A percentile compares a stretch with the other conserved stretches of the same genome.
phyloP scores from a whole-genome alignment of 2,888 invertebrate genomes.

The Achlya flavicornis region DNA sequence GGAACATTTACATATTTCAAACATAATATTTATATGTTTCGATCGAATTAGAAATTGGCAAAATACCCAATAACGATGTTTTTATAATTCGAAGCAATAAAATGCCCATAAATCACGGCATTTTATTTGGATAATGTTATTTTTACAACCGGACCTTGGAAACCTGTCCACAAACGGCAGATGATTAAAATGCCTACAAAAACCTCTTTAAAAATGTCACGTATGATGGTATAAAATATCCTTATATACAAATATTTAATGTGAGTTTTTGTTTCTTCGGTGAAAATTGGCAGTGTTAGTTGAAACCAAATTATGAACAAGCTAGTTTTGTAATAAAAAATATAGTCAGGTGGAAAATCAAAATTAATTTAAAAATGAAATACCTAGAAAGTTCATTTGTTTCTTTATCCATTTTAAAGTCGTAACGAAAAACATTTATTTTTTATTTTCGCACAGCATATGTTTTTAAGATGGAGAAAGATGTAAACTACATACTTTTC shows the following conservation, averaged over 20 bases:
- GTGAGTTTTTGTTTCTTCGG: too few species aligned
- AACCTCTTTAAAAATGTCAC: not conserved
- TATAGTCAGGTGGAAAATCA: too few species aligned
- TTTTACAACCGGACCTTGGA: conserved; percentile 26
- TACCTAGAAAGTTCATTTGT: too few species aligned
- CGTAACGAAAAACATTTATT: too few species aligned
- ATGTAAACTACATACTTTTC: too few species aligned
- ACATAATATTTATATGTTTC: not conserved
- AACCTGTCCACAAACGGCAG: conserved; percentile 24
- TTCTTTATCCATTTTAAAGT: too few species aligned
- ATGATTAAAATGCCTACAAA: conserved; percentile 19
- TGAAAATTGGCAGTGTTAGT: too few species aligned
- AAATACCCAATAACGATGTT: not conserved
- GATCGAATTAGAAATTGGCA: not conserved
- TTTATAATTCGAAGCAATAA: conserved; percentile 13
- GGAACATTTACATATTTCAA: not conserved
- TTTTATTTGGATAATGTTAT: conserved; percentile 22
- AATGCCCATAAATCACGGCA: conserved; percentile 10
- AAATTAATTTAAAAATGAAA: too few species aligned
- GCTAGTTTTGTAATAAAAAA: too few species aligned
- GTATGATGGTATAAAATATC: not conserved
- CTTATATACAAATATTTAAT: not conserved
- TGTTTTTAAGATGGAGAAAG: too few species aligned
- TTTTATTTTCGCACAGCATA: too few species aligned
- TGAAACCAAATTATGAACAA: too few species aligned